Percentiles rank a stretch among this genome's conserved stretches.
Conservation (phyloP, 1,140 invertebrate genomes). For the Caenorhabditis brenneri region DNA sequence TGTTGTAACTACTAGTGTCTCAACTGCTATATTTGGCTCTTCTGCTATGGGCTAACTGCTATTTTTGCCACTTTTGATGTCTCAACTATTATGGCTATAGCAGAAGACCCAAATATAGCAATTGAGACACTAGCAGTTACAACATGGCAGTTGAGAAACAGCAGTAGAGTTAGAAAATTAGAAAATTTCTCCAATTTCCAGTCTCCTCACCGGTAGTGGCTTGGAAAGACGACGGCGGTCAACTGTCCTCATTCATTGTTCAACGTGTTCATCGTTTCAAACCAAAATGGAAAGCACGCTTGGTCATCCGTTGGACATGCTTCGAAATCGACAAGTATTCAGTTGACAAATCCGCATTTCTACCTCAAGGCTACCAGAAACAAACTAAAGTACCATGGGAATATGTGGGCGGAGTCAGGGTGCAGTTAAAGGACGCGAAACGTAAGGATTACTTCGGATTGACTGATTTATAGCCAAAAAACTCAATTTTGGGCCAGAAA, state of each 20-base stretch:
- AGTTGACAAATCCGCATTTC: slow-evolving; percentile 1
- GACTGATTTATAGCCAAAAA: too few species aligned
- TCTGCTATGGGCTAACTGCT: too few species aligned
- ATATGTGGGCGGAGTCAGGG: slow-evolving; percentile 15
- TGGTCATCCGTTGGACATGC: slow-evolving; percentile 20
- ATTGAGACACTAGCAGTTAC: too few species aligned
- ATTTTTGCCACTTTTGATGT: too few species aligned
- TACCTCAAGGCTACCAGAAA: slow-evolving; percentile 43
- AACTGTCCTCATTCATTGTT: slow-evolving; percentile 33
- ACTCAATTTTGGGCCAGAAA: too few species aligned
- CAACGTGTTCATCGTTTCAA: slow-evolving; percentile 32
- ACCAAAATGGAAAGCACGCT: slow-evolving; percentile 31
- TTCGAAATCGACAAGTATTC: background rate
- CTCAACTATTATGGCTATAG: too few species aligned
- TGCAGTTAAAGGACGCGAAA: slow-evolving; percentile 2
- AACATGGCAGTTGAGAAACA: too few species aligned
- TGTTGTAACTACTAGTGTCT: too few species aligned
- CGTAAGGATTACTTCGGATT: background rate
- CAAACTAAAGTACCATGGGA: slow-evolving; percentile 31
- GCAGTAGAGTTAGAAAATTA: background rate
- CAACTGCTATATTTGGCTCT: too few species aligned
- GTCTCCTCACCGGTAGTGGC: background rate
- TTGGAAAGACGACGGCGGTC: slow-evolving; percentile 1
- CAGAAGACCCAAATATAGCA: too few species aligned
- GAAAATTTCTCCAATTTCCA: background rate